Percentiles rank a stretch among this genome's conserved stretches.
Evolutionary conservation across 2,797 vertebrate species (phyloP).

Genomic region (Poecile montanus): DNA sequence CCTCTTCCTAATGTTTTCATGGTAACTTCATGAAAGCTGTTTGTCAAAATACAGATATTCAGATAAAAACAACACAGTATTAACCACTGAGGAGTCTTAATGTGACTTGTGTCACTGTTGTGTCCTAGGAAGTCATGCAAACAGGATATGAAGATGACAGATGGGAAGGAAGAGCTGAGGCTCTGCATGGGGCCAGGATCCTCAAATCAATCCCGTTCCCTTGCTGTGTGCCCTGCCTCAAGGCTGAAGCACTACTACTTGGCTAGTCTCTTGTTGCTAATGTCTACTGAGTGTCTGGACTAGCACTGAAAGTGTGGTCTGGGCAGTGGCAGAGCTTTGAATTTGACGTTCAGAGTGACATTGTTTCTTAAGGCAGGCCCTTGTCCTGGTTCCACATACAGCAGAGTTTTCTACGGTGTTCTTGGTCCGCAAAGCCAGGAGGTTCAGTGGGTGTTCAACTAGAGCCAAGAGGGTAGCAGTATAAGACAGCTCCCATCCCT

Average conservation of each 20-base stretch:
- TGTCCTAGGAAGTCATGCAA: not conserved
- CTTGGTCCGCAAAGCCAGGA: not conserved
- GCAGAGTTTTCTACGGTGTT: not conserved
- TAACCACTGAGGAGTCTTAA: not conserved
- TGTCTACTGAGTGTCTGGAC: not conserved
- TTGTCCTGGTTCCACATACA: not conserved
- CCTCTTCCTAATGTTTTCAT: not conserved
- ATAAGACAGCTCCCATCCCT: not conserved
- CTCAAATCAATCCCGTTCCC: not conserved
- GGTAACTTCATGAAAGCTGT: not conserved
- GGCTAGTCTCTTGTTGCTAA: not conserved
- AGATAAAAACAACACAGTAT: not conserved
- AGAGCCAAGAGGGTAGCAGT: not conserved
- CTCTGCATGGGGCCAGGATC: not conserved
- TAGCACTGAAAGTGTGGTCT: not conserved
- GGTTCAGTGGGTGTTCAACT: not conserved
- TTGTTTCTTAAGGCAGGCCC: not conserved
- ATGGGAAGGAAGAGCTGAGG: not conserved
- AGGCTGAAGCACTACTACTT: not conserved
- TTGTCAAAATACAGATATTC: not conserved
- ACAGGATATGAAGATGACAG: not conserved
- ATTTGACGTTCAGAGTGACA: not conserved
- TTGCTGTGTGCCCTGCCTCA: not conserved
- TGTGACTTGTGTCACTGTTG: not conserved
- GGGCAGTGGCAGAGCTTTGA: not conserved